Base-by-base conservation (phyloP, 2,113 vertebrate genomes). In the Prunella fulvescens region DNA sequence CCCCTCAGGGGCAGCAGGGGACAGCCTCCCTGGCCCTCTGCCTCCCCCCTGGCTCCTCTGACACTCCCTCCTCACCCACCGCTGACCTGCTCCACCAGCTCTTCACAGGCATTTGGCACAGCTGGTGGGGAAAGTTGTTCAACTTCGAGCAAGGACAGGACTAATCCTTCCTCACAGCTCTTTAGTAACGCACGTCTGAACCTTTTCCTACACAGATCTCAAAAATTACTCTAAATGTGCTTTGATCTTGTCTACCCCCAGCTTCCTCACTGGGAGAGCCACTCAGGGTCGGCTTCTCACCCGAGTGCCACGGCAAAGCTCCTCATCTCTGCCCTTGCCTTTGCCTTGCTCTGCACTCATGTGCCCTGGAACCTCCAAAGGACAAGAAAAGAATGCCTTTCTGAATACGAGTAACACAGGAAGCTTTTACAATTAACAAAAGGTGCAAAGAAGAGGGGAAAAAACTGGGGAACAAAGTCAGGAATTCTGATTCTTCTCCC, bases 121-220 rank as follows among this genome's bases (percentile, higher is more conserved):
- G 92, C 90, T 66, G 85, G 50, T 45, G 67, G 71, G 91, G 79
- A 90, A 83, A 73, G 79, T 13, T 83, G 31, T 66, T 93, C 79
- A 57, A 61, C 88, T 39, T 64, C 2, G 8, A 81, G 92, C 90
- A 85, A 90, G 85, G 93, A 94, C 48, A 61, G 95, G 74, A 45
- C 85, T 94, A 93, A 96, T 84, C 92, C 92, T 82, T 91, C 76
- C 47, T 77, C 95, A 54, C 79, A 86, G 83, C 92, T 60, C 80
- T 93, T 95, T 74, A 95, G 90, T 78, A 95, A 90, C 15, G 39
- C 95, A 81, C 56, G 25, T 58, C 93, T 82, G 90, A 91, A 82
- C 85, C 81, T 91, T 64, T 79, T 91, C 78, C 95, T 67, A 40
- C 85, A 92, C 95, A 95, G 81, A 74, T 47, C 86, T 70, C 89